Conservation (phyloP, 2,113 vertebrate genomes). For the Hippocampus guttulatus region DNA sequence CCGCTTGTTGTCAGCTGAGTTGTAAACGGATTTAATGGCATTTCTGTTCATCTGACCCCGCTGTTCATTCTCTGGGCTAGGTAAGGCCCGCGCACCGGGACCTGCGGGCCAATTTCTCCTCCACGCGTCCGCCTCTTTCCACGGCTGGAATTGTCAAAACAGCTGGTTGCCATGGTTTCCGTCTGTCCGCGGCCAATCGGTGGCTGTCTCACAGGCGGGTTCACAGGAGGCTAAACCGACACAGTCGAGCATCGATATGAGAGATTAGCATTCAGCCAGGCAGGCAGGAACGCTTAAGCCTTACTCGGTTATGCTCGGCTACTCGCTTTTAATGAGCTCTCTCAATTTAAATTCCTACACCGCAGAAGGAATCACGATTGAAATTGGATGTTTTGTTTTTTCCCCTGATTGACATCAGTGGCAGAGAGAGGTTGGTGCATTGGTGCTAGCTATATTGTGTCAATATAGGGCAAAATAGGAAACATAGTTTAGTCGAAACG, state of each 20-base stretch:
- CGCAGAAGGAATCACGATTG: not conserved
- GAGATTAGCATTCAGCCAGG: constrained; percentile 48
- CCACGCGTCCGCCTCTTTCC: constrained; percentile 24
- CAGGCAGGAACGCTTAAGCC: constrained; percentile 15
- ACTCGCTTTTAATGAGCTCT: constrained; percentile 4
- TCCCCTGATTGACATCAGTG: not conserved
- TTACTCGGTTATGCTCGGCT: constrained; percentile 26
- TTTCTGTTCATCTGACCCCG: too few relatives aligned
- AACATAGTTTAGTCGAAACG: not conserved
- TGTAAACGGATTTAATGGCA: too few relatives aligned
- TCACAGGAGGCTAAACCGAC: constrained; percentile 22
- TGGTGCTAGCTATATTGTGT: not conserved
- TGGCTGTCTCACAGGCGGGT: constrained; percentile 33
- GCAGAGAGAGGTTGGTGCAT: not conserved
- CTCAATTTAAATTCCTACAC: not conserved
- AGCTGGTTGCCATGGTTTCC: constrained; percentile 66
- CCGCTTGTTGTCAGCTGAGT: too few relatives aligned
- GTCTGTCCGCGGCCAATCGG: constrained; percentile 44
- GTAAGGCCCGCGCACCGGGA: not conserved
- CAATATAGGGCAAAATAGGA: not conserved
- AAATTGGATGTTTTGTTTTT: not conserved
- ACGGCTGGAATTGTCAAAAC: constrained; percentile 49
- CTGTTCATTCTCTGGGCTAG: not conserved
- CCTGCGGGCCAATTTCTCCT: constrained; percentile 33
- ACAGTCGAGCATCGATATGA: constrained; percentile 35